A percentile compares a stretch with the other conserved stretches of the same genome.
These are phyloP conservation scores for Oceanites oceanicus DNA, from an alignment of 2,113 vertebrate species.

Conservation along the genomic window DNA sequence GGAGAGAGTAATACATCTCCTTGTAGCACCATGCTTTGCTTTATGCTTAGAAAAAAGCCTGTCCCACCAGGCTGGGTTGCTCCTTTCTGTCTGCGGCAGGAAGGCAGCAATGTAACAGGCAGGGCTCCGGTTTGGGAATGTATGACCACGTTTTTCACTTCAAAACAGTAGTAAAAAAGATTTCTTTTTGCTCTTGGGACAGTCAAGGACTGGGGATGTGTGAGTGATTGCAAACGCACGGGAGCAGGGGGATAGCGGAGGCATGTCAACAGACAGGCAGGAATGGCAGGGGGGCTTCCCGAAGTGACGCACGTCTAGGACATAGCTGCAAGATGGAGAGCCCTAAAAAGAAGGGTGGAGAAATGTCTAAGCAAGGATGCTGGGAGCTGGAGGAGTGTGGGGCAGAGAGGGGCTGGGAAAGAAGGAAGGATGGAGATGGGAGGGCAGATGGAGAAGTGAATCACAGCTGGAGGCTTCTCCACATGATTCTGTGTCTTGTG, in stretches of 20 bases:
- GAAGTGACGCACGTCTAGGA: neutral
- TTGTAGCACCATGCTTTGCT: neutral
- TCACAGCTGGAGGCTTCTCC: neutral
- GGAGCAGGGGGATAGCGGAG: fast-evolving
- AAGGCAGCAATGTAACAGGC: neutral
- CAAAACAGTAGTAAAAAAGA: neutral
- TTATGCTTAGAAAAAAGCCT: neutral
- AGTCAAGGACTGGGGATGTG: neutral
- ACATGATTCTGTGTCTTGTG: neutral
- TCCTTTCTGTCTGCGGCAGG: neutral
- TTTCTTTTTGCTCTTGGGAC: neutral
- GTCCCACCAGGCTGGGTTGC: neutral
- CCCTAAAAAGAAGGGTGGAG: neutral
- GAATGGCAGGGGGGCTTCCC: fast-evolving
- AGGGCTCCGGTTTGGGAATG: neutral
- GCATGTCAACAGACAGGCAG: fast-evolving
- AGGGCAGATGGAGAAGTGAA: neutral
- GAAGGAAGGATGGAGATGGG: neutral
- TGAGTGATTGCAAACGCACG: neutral
- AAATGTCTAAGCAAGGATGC: neutral
- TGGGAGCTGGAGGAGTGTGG: neutral
- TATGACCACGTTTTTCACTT: neutral
- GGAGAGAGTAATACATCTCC: neutral
- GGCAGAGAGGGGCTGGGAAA: neutral
- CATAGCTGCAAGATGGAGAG: neutral